Conservation (phyloP, 2,797 vertebrate species). For the Galagoides demidoff region DNA sequence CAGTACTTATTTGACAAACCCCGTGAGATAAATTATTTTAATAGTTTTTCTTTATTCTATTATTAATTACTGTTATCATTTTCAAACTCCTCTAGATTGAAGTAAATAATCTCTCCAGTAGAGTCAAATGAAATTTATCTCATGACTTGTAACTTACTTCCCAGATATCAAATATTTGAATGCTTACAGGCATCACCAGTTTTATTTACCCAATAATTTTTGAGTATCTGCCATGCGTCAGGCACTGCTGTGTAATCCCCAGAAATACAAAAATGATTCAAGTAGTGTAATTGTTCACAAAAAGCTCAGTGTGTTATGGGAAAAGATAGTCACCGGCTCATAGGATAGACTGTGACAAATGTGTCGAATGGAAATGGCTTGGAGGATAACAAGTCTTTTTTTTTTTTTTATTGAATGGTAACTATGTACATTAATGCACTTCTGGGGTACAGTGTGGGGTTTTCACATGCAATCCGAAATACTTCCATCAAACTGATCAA, state of each 20-base stretch:
- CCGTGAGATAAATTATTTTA: neutral
- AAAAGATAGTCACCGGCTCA: neutral
- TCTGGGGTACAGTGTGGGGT: too few relatives aligned
- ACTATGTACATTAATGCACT: too few relatives aligned
- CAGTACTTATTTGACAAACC: constrained; percentile 1
- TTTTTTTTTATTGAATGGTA: too few relatives aligned
- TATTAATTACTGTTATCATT: neutral
- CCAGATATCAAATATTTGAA: constrained; percentile 39
- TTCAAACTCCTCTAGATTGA: neutral
- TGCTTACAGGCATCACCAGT: neutral
- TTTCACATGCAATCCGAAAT: too few relatives aligned
- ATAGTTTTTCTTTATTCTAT: neutral
- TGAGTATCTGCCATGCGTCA: neutral
- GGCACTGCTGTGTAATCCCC: neutral
- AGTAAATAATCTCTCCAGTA: neutral
- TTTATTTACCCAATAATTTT: neutral
- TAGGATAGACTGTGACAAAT: neutral
- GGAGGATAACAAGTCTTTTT: neutral
- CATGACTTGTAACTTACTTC: neutral
- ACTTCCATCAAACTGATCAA: too few relatives aligned
- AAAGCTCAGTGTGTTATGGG: neutral
- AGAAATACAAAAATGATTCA: neutral
- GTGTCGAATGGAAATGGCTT: neutral
- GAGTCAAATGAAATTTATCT: neutral
- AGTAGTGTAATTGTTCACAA: neutral